These are phyloP conservation scores for Orius insidiosus DNA, from an alignment of 1,140 invertebrate genomes.

Conservation along the genomic window DNA sequence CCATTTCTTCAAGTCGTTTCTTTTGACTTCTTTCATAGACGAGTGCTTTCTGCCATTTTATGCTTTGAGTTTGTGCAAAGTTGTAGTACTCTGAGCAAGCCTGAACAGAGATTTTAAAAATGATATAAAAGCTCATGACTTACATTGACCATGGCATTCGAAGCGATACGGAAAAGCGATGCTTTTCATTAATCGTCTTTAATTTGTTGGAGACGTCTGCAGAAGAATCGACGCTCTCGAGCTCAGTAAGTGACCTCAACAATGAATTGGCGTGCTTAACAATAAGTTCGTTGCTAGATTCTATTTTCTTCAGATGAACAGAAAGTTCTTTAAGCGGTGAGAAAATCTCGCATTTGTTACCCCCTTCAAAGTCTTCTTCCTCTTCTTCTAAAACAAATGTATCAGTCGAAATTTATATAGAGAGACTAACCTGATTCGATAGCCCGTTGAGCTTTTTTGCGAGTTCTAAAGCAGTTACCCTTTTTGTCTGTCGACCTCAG, in stretches of 20 bases:
- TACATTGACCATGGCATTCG: constrained; percentile 91
- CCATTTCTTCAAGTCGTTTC: constrained; percentile 84
- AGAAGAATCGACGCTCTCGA: constrained; percentile 51
- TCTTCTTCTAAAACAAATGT: constrained; percentile 51
- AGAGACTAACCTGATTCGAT: constrained; percentile 43
- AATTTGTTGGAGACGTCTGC: constrained; percentile 38
- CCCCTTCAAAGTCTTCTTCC: constrained; percentile 39
- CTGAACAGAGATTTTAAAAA: constrained; percentile 32
- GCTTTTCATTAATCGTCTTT: constrained; percentile 78
- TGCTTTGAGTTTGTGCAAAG: constrained; percentile 67
- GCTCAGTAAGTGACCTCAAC: constrained; percentile 65
- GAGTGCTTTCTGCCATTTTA: constrained; percentile 77
- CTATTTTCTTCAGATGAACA: constrained; percentile 64
- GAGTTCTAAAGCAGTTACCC: constrained; percentile 93
- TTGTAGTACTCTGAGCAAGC: constrained; percentile 78
- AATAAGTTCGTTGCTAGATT: constrained; percentile 80
- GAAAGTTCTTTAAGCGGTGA: constrained; percentile 40
- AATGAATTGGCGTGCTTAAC: constrained; percentile 68
- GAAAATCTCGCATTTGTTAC: constrained; percentile 27
- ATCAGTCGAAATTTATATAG: not conserved
- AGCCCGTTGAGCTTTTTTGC: constrained; percentile 88
- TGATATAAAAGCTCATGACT: constrained; percentile 29
- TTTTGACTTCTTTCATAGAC: constrained; percentile 91
- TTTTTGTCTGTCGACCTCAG: constrained; percentile 86
- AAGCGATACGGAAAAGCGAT: constrained; percentile 85